Percentiles rank a stretch among this genome's conserved stretches.
These are phyloP conservation scores for Drosophila prostipennis DNA, from an alignment of 2,888 invertebrate genomes.

Conservation along the genomic window DNA sequence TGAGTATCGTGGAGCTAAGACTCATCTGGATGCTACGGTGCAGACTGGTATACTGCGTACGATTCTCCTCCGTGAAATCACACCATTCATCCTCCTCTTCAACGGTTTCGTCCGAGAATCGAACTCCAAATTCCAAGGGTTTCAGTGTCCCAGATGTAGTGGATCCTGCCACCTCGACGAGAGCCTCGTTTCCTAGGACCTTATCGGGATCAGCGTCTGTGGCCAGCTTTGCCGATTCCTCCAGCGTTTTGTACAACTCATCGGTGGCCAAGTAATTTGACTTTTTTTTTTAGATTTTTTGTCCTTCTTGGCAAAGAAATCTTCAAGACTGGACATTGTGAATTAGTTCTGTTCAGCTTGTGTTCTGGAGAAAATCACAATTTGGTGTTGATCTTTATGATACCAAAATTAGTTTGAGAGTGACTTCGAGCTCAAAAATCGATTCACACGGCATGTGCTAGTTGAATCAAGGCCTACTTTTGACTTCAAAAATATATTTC, in stretches of 20 bases:
- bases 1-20: slow-evolving; percentile 4
- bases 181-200: not conserved
- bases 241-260: slow-evolving; percentile 62
- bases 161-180: not conserved
- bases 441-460: not conserved
- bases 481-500: too few relatives aligned
- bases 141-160: not conserved
- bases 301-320: slow-evolving; percentile 74
- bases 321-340: slow-evolving; percentile 62
- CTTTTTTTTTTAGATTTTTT: slow-evolving; percentile 53
- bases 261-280: slow-evolving; percentile 60
- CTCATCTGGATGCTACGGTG: slow-evolving; percentile 31
- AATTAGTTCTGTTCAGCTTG: slow-evolving; percentile 31
- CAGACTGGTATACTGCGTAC: slow-evolving; percentile 34
- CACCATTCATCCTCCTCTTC: slow-evolving; percentile 61
- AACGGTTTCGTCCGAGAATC: slow-evolving; percentile 33
- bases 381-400: slow-evolving; percentile 52
- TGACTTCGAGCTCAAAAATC: not conserved
- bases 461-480: slow-evolving; percentile 9
- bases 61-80: slow-evolving; percentile 60
- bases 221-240: slow-evolving; percentile 48
- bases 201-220: slow-evolving; percentile 11
- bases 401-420: slow-evolving; percentile 58
- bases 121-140: slow-evolving; percentile 39
- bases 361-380: slow-evolving; percentile 29